Percentiles rank a stretch among this genome's conserved stretches.
These are phyloP conservation scores for Amphiprion clarkii DNA, from an alignment of 2,797 vertebrate species.

Conservation along the genomic window DNA sequence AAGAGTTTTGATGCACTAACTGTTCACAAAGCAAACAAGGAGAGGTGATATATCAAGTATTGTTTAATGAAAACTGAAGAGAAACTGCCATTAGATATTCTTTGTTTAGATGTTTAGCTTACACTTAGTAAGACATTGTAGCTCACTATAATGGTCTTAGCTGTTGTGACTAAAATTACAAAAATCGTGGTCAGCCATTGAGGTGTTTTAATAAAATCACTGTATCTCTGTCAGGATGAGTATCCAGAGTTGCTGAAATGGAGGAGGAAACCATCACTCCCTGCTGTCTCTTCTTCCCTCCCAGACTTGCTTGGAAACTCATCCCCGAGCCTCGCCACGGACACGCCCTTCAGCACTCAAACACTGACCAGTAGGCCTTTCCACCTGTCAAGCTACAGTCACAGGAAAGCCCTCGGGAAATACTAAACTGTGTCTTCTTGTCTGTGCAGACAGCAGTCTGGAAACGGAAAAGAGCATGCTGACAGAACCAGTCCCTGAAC, in stretches of 20 bases:
- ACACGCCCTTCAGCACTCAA: slow-evolving; percentile 80
- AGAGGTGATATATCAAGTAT: no score
- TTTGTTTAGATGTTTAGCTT: no score
- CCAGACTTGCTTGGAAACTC: slow-evolving; percentile 87
- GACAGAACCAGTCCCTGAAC: slow-evolving; percentile 82
- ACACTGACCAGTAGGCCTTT: slow-evolving; percentile 52
- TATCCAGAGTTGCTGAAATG: slow-evolving; percentile 87
- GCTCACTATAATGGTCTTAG: no score
- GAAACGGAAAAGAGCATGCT: slow-evolving; percentile 85
- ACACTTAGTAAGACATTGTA: no score
- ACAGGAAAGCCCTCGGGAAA: accelerated
- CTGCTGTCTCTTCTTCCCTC: slow-evolving; percentile 86
- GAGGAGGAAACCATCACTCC: slow-evolving; percentile 89
- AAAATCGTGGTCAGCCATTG: no score
- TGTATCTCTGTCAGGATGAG: slow-evolving; percentile 70
- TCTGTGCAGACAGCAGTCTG: slow-evolving; percentile 83
- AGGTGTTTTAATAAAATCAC: no score
- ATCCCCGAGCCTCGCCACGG: slow-evolving; percentile 82
- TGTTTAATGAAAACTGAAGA: no score
- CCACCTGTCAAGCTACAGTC: background rate
- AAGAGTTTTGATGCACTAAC: no score
- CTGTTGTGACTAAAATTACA: background rate
- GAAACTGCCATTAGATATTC: no score
- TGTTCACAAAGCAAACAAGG: no score
- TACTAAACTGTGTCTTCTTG: background rate